These are phyloP conservation scores for Abrostola triplasia DNA, from an alignment of 2,888 invertebrate species.

Conservation along the genomic window DNA sequence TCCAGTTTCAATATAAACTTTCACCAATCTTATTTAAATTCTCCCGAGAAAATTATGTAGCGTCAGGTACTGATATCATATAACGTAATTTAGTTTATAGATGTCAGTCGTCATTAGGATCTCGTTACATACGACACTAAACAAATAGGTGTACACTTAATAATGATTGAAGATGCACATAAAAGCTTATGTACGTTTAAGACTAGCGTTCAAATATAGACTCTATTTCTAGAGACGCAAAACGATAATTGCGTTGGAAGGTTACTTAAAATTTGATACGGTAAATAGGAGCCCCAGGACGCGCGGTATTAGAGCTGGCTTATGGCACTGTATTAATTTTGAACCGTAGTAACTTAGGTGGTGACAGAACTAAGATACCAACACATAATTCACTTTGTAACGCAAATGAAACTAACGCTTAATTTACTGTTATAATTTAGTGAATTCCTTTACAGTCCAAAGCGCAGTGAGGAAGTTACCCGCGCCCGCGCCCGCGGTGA, in stretches of 20 bases:
- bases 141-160: slow-evolving; percentile 87
- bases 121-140: slow-evolving; percentile 85
- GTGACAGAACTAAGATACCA: slow-evolving; percentile 88
- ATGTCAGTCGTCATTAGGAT: slow-evolving; percentile 85
- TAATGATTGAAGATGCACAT: slow-evolving; percentile 75
- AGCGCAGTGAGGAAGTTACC: slow-evolving; percentile 59
- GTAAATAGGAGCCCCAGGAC: slow-evolving; percentile 80
- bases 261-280: slow-evolving; percentile 81
- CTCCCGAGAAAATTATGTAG: slow-evolving; percentile 42
- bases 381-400: slow-evolving; percentile 87
- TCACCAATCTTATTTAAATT: slow-evolving; percentile 21
- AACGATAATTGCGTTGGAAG: slow-evolving; percentile 55
- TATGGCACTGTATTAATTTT: slow-evolving; percentile 89
- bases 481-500: slow-evolving; percentile 46
- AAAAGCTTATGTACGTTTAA: slow-evolving; percentile 65
- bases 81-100: slow-evolving; percentile 77
- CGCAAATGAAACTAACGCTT: slow-evolving; percentile 87
- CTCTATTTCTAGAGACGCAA: slow-evolving; percentile 53
- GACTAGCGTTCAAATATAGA: slow-evolving; percentile 33
- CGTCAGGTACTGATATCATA: slow-evolving; percentile 52
- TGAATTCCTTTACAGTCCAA: slow-evolving; percentile 82
- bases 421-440: slow-evolving; percentile 88
- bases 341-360: slow-evolving; percentile 88
- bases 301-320: slow-evolving; percentile 85
- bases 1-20: slow-evolving; percentile 41